Evolutionary conservation across 1,140 invertebrate species (phyloP), one percentile per base, ranked within the genome.

Genomic region (Lasioglossum baleicum): DNA sequence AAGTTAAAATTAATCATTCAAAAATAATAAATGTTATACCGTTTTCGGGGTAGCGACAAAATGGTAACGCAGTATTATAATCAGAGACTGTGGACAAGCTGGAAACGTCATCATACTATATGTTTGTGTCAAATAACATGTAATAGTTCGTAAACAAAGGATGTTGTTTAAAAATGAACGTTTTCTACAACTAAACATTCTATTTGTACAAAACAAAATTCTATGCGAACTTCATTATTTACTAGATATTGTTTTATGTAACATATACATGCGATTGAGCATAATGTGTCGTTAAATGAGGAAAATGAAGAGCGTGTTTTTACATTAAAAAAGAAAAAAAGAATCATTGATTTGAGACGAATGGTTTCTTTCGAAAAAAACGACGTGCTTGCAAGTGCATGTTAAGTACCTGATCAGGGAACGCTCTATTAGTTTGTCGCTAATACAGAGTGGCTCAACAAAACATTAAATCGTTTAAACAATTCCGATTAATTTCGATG

Each of bases 361-460:
- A 13, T 44, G 40, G 22, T 70, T 40, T 77, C 17, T 42, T 35
- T 60, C 71, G 44, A 69, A 85, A 51, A 70, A 85, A 35, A 35
- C 22, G 44, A 80, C n/a, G 48, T 42, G 73, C 35, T 60, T 48
- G 80, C 53, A 40, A 84, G 66, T 61, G 63, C 71, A 77, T 63
- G 78, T 82, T 76, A 63, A 82, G 84, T 86, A 86, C 84, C 84
- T 86, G 83, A 86, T 79, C 71, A 83, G 73, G 65, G 31, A 61
- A 40, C 58, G 56, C 31, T 67, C n/a, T 82, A 72, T 73, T 17
- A 53, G 22, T 40, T 65, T 40, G 61, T 68, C 68, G 64, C 68
- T 72, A 78, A 67, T 72, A 81, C 44, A 67, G 40, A 26, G 15
- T 64, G 61, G 31, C 35, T 64, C 35, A 8, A 17, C 31, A 40